phyloP scores from a whole-genome alignment of 2,797 vertebrate genomes.

The Nyctibius grandis region DNA sequence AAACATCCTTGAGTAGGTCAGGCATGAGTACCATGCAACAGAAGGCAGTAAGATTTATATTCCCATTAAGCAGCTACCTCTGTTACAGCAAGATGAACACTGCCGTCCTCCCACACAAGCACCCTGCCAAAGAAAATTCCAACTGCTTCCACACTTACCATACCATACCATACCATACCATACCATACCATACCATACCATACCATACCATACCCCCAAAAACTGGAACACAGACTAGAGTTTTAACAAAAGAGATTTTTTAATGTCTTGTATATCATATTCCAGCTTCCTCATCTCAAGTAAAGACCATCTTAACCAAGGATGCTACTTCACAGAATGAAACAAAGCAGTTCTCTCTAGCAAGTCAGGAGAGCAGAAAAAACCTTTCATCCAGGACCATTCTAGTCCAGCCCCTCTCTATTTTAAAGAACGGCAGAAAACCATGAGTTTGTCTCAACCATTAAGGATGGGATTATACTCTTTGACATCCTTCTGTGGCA shows the following conservation, averaged over 20 bases:
- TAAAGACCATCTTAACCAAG: neutral
- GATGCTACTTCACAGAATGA: neutral
- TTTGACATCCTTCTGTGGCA: neutral
- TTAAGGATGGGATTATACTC: neutral
- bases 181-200: neutral
- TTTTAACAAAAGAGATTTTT: neutral
- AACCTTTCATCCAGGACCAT: neutral
- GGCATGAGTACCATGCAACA: neutral
- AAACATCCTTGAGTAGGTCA: neutral
- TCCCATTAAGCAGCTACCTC: neutral
- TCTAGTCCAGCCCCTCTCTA: neutral
- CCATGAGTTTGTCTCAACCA: neutral
- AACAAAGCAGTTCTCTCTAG: neutral
- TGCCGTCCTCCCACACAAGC: neutral
- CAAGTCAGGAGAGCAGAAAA: neutral
- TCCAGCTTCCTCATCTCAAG: neutral
- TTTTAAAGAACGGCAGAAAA: neutral
- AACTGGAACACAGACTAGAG: neutral
- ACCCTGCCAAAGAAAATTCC: neutral
- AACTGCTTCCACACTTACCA: neutral
- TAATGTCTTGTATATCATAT: neutral
- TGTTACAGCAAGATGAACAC: neutral
- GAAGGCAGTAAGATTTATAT: neutral
- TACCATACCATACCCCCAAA: fast-evolving
- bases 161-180: neutral